Conservation (phyloP, 2,797 vertebrate genomes). For the Decapterus maruadsi region DNA sequence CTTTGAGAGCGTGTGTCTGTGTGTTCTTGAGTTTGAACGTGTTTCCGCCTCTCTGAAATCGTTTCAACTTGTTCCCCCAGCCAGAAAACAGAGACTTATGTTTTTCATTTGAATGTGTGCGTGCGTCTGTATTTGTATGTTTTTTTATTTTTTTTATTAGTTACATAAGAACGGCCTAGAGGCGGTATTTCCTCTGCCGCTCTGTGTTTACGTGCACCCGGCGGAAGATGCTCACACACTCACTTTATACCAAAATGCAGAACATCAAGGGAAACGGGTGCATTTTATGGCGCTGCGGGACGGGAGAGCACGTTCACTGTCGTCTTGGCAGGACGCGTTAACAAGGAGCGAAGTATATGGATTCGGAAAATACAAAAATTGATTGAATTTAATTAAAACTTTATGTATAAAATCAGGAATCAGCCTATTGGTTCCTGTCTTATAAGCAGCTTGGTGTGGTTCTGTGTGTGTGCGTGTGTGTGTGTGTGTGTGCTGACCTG, state of each 20-base stretch:
- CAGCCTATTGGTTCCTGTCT: too few relatives aligned
- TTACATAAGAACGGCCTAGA: conserved; percentile 51
- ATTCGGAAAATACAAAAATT: background rate
- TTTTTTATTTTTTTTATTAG: conserved; percentile 24
- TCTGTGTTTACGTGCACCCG: conserved; percentile 39
- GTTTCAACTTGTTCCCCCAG: conserved; percentile 7
- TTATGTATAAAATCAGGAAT: too few relatives aligned
- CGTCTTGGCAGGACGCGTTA: background rate
- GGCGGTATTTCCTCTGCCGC: conserved; percentile 34
- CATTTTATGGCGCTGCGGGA: conserved; percentile 13
- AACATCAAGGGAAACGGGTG: background rate
- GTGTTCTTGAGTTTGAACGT: background rate
- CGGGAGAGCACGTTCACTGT: background rate
- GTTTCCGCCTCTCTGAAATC: background rate
- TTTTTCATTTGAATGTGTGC: conserved; percentile 10
- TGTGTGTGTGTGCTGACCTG: conserved; percentile 84
- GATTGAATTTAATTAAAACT: too few relatives aligned
- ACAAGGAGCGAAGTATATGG: background rate
- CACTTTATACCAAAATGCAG: background rate
- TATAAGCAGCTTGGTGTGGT: too few relatives aligned
- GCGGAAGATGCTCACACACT: conserved; percentile 32
- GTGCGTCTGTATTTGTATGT: conserved; percentile 5
- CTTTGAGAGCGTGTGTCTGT: background rate
- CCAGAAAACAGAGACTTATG: background rate
- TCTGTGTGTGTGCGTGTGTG: too few relatives aligned